phyloP scores from a whole-genome alignment of 1,140 invertebrate genomes.

The Cydia strobilella region DNA sequence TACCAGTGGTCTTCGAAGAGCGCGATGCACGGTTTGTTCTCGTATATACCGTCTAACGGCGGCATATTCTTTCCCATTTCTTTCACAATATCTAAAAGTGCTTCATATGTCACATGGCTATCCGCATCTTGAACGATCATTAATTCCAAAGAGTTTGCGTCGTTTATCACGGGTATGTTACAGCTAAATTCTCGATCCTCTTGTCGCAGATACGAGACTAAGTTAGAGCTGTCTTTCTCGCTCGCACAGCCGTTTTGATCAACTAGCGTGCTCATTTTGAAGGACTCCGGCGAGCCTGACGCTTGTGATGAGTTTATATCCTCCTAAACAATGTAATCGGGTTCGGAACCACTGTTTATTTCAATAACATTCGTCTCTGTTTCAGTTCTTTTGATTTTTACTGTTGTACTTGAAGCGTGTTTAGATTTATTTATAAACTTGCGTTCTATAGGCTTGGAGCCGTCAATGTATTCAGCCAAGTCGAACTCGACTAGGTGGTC shows the following conservation, averaged over 20 bases:
- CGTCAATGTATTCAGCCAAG: slow-evolving; percentile 27
- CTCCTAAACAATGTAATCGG: slow-evolving; percentile 29
- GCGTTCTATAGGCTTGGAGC: slow-evolving; percentile 12
- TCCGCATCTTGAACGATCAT: slow-evolving; percentile 54
- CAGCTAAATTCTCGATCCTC: slow-evolving; percentile 23
- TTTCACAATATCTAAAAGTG: slow-evolving; percentile 59
- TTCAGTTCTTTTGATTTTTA: not conserved
- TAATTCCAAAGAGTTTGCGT: slow-evolving; percentile 54
- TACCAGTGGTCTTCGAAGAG: slow-evolving; percentile 69
- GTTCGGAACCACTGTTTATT: slow-evolving; percentile 16
- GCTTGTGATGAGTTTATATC: not conserved
- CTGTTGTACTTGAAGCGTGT: not conserved
- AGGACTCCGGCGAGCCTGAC: not conserved
- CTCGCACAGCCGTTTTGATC: not conserved
- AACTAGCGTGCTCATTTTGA: slow-evolving; percentile 10
- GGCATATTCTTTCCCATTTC: slow-evolving; percentile 43
- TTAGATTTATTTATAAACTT: not conserved
- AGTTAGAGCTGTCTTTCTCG: not conserved
- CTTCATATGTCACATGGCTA: slow-evolving; percentile 47
- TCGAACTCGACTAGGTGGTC: slow-evolving; percentile 31
- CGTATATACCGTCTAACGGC: slow-evolving; percentile 60
- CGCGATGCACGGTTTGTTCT: slow-evolving; percentile 70
- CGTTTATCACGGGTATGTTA: slow-evolving; percentile 54
- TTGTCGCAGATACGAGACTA: not conserved
- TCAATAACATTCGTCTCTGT: not conserved